phyloP scores from a whole-genome alignment of 2,113 vertebrate genomes.

The Otus sunia region DNA sequence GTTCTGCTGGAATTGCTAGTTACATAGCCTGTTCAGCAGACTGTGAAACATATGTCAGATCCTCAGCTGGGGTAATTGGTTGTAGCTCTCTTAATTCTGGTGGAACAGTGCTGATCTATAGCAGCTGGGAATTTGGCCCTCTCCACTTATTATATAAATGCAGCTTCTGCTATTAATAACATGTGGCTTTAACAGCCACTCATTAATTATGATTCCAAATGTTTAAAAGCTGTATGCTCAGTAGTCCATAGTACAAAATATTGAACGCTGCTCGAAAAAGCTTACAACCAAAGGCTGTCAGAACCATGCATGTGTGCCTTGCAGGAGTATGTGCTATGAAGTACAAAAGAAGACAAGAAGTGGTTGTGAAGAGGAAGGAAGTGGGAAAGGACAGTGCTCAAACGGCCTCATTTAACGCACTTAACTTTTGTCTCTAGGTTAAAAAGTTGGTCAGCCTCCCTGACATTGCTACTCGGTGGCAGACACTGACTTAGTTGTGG shows the following conservation, averaged over 20 bases:
- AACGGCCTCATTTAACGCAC: background rate
- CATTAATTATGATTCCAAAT: background rate
- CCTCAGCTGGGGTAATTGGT: background rate
- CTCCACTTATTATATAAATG: background rate
- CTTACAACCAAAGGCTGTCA: background rate
- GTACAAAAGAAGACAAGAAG: background rate
- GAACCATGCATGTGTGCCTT: rapidly evolving
- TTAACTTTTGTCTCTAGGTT: constrained; percentile 5
- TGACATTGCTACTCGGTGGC: background rate
- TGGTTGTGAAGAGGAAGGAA: constrained; percentile 11
- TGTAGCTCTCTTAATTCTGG: background rate
- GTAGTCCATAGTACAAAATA: background rate
- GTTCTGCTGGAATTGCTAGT: background rate
- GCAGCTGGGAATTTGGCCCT: constrained; percentile 23
- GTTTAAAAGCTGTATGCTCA: background rate
- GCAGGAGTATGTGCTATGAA: background rate
- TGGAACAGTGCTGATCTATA: background rate
- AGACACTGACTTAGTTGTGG: background rate
- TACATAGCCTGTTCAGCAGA: background rate
- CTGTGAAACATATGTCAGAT: background rate
- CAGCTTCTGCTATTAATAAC: constrained; percentile 14
- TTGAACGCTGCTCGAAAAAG: background rate
- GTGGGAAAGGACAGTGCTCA: background rate
- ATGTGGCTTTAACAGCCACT: background rate
- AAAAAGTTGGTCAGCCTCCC: background rate